These are phyloP conservation scores for Diaperis boleti DNA, from an alignment of 2,888 invertebrate genomes.

Conservation along the genomic window DNA sequence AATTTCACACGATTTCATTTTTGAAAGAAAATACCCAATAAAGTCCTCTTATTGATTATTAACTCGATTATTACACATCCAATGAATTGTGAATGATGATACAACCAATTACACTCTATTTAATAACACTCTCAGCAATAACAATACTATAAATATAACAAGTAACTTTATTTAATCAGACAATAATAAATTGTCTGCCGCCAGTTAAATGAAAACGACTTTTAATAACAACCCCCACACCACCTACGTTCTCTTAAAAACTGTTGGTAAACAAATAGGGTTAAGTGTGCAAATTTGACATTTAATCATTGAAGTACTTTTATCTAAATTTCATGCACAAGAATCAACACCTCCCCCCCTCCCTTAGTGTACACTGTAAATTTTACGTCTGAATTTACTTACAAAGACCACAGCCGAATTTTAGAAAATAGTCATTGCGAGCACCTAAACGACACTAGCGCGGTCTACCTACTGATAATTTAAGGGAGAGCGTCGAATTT, in stretches of 20 bases:
- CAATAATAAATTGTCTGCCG: conserved; percentile 3
- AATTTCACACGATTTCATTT: conserved; percentile 26
- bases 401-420: conserved; percentile 66
- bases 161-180: conserved; percentile 36
- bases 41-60: conserved; percentile 37
- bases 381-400: conserved; percentile 51
- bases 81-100: conserved; percentile 35
- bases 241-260: conserved; percentile 16
- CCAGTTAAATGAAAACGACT: conserved; percentile 21
- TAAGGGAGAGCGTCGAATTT: conserved; percentile 63
- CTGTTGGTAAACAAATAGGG: conserved; percentile 42
- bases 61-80: conserved; percentile 35
- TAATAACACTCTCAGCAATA: conserved; percentile 39
- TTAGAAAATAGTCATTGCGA: conserved; percentile 66
- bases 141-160: conserved; percentile 17
- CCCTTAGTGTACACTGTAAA: neutral
- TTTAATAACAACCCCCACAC: neutral
- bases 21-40: conserved; percentile 26
- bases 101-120: conserved; percentile 42
- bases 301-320: conserved; percentile 9
- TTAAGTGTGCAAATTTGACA: conserved; percentile 30
- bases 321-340: neutral
- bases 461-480: conserved; percentile 67
- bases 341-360: neutral
- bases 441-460: conserved; percentile 67